Conservation (phyloP, 2,888 invertebrate species). For the Aporophyla lueneburgensis region DNA sequence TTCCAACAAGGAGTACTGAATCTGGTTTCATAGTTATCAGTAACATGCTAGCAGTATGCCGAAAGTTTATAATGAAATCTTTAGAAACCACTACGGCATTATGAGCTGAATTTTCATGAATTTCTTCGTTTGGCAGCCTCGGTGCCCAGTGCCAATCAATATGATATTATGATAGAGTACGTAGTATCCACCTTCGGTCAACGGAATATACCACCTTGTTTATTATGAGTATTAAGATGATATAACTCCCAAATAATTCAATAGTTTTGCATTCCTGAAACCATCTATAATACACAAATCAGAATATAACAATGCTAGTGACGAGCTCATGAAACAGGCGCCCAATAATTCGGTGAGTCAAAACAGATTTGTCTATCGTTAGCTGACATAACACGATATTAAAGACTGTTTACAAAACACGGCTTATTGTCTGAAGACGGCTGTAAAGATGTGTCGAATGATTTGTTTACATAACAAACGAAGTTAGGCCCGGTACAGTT, state of each 20-base stretch:
- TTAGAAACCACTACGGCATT: too few relatives aligned
- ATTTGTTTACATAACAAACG: conserved; percentile 81
- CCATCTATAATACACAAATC: conserved; percentile 39
- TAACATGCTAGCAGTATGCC: not conserved
- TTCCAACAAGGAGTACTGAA: not conserved
- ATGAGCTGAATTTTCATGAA: conserved; percentile 1
- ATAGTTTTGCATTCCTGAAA: conserved; percentile 51
- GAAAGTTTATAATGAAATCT: not conserved
- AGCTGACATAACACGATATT: conserved; percentile 64
- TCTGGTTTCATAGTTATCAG: not conserved
- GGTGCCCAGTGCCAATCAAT: not conserved
- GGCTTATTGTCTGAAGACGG: conserved; percentile 68
- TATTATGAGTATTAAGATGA: conserved; percentile 18
- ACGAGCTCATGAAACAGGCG: conserved; percentile 51
- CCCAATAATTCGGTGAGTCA: conserved; percentile 66
- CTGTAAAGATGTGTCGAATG: conserved; percentile 71
- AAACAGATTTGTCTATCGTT: conserved; percentile 66
- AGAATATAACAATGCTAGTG: conserved; percentile 55
- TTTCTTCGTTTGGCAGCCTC: not conserved
- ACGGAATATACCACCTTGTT: conserved; percentile 12
- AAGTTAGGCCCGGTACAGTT: conserved; percentile 64
- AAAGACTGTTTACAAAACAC: conserved; percentile 73
- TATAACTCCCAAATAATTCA: conserved; percentile 41
- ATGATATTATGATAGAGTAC: too few relatives aligned
- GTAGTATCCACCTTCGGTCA: not conserved